Evolutionary conservation across 2,888 invertebrate species (phyloP).

Genomic region (Pyralis farinalis): DNA sequence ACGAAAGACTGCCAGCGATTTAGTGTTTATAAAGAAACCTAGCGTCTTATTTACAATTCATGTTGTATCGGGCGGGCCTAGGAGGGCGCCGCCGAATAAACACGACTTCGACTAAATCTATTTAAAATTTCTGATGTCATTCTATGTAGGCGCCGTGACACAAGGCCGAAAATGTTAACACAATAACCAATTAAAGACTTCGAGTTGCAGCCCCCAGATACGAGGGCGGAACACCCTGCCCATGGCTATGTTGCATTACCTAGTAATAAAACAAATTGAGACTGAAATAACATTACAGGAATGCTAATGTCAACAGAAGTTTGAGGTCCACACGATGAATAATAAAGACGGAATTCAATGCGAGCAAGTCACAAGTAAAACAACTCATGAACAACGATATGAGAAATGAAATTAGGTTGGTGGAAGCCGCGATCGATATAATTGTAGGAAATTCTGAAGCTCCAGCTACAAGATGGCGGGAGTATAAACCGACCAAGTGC

Average conservation of each 20-base stretch:
- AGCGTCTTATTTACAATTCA: constrained; percentile 6
- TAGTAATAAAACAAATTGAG: constrained; percentile 9
- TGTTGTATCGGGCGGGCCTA: background rate
- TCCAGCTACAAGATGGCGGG: constrained; percentile 76
- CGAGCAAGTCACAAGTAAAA: constrained; percentile 22
- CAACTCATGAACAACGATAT: constrained; percentile 33
- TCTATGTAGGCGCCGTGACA: constrained; percentile 52
- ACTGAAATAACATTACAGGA: background rate
- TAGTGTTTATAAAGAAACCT: background rate
- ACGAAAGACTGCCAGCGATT: too few species aligned
- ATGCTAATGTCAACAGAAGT: constrained; percentile 54
- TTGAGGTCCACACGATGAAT: constrained; percentile 18
- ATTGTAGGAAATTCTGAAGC: constrained; percentile 72
- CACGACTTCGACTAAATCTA: constrained; percentile 53
- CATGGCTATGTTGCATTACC: constrained; percentile 5
- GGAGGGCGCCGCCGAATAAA: constrained; percentile 1
- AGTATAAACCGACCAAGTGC: constrained; percentile 52
- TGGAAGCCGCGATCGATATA: constrained; percentile 71
- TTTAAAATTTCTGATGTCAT: constrained; percentile 76
- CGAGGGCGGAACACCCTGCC: constrained; percentile 14
- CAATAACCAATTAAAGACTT: constrained; percentile 31
- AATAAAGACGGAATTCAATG: constrained; percentile 18
- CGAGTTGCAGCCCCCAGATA: constrained; percentile 18
- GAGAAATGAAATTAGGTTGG: constrained; percentile 57
- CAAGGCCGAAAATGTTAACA: constrained; percentile 52